Conservation (phyloP, 2,113 vertebrate genomes). For the Taurulus bubalis region DNA sequence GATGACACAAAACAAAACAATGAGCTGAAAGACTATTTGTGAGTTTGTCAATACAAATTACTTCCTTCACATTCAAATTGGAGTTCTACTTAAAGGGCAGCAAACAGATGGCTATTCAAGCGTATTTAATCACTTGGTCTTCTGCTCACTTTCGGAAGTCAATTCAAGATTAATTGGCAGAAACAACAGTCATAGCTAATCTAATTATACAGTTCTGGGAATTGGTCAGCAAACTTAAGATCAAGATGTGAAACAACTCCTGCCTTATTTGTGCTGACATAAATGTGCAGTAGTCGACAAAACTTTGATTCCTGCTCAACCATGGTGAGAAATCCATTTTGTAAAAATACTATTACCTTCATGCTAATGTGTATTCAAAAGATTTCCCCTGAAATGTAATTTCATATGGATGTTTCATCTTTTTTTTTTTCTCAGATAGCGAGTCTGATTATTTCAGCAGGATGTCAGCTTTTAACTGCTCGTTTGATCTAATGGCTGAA, state of each 20-base stretch:
- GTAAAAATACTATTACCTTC: neutral
- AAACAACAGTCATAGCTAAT: constrained; percentile 18
- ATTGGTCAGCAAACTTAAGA: constrained; percentile 2
- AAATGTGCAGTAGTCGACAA: neutral
- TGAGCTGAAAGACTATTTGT: neutral
- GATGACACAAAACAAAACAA: neutral
- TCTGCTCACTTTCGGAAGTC: constrained; percentile 17
- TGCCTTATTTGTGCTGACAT: neutral
- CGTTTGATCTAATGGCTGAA: constrained; percentile 41
- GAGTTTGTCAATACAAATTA: neutral
- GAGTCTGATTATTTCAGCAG: constrained; percentile 1
- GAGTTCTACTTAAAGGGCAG: neutral
- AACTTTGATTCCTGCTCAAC: constrained; percentile 6
- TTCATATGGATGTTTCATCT: neutral
- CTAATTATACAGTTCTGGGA: neutral
- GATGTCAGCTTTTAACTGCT: constrained; percentile 80
- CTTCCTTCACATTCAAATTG: neutral
- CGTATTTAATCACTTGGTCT: constrained; percentile 21
- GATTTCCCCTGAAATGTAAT: neutral
- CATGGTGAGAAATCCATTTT: neutral
- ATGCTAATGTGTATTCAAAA: neutral
- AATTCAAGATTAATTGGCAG: constrained; percentile 14
- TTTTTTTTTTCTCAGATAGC: constrained; percentile 7
- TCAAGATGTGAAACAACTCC: neutral
- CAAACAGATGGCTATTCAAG: constrained; percentile 22